Percentiles rank a stretch among this genome's conserved stretches.
Evolutionary conservation across 37 sponge, comb jelly and placozoan genomes (phyloP).

Genomic region (Aplysina aerophoba): DNA sequence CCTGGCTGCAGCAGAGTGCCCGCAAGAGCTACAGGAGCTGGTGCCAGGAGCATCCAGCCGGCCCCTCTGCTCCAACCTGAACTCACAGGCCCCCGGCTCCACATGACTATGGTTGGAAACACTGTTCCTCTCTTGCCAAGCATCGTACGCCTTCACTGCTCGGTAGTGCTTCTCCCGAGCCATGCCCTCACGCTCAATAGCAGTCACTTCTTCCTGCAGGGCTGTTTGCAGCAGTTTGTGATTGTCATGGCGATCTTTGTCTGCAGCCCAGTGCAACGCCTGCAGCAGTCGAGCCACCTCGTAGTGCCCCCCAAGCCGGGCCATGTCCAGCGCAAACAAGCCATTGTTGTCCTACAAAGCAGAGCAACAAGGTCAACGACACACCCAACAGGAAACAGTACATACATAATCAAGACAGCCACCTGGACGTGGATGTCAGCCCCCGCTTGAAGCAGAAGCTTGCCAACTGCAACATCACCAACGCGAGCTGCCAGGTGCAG

Average conservation of each 20-base stretch:
- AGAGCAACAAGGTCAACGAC: neutral
- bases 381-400: neutral
- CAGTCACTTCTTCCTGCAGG: constrained; percentile 41
- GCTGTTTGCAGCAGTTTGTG: constrained; percentile 24
- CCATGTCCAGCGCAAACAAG: constrained; percentile 51
- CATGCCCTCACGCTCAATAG: neutral
- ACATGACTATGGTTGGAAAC: neutral
- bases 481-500: constrained; percentile 55
- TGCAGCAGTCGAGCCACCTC: constrained; percentile 70
- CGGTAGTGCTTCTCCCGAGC: neutral
- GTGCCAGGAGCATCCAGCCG: neutral
- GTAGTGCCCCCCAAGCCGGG: constrained; percentile 51
- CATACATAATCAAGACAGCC: neutral
- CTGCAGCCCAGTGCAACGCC: constrained; percentile 71
- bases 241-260: constrained; percentile 43
- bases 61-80: neutral
- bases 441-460: constrained; percentile 49
- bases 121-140: constrained; percentile 47
- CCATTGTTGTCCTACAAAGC: constrained; percentile 54
- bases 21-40: neutral
- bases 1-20: neutral
- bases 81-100: neutral
- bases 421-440: constrained; percentile 61
- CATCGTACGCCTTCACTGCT: constrained; percentile 40
- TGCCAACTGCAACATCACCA: constrained; percentile 46